Conservation (phyloP, 2,113 vertebrate species). For the Ammodramus savannarum region DNA sequence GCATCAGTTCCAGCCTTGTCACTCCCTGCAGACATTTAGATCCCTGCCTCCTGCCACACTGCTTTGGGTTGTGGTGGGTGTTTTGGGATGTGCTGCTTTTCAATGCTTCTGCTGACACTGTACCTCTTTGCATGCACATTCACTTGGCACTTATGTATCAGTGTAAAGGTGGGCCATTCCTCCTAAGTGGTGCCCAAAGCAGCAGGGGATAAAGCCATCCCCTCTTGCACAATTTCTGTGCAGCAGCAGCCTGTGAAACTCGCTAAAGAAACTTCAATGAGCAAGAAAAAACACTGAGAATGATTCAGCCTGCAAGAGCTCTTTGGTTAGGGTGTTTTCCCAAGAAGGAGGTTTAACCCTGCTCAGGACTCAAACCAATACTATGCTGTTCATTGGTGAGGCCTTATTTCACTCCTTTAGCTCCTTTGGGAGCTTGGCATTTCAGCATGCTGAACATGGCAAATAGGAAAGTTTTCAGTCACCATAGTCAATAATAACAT, state of each 20-base stretch:
- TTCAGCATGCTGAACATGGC: background rate
- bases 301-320: background rate
- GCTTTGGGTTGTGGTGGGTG: background rate
- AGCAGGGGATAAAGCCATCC: background rate
- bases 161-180: background rate
- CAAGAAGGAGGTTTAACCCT: background rate
- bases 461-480: background rate
- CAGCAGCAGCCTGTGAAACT: background rate
- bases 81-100: background rate
- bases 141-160: background rate
- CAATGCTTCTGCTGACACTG: background rate
- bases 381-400: background rate
- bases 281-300: background rate
- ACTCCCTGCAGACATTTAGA: background rate
- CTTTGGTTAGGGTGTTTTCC: background rate
- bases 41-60: background rate
- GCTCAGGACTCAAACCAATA: background rate
- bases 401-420: background rate
- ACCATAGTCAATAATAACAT: background rate
- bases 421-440: background rate
- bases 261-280: background rate
- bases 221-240: background rate
- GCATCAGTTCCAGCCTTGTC: background rate
- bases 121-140: background rate
- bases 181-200: background rate